These are phyloP conservation scores for Meleagris gallopavo DNA, from an alignment of 2,113 vertebrate genomes.

Conservation along the genomic window DNA sequence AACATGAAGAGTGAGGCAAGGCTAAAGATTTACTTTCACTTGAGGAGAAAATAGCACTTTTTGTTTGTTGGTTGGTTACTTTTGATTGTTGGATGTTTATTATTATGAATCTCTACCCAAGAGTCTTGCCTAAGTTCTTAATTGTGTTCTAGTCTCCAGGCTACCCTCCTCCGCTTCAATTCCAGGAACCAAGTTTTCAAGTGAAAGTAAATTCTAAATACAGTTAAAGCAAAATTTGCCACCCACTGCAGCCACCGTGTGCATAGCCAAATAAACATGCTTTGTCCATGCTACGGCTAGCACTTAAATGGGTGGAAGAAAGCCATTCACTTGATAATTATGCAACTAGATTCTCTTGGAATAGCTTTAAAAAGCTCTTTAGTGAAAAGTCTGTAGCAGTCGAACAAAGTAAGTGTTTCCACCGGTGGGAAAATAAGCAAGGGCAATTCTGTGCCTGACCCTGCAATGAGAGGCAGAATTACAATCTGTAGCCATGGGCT, in stretches of 20 bases:
- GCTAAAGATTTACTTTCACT: not conserved
- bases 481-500: not conserved
- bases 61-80: not conserved
- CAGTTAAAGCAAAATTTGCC: slow-evolving; percentile 33
- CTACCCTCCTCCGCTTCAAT: not conserved
- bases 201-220: slow-evolving; percentile 8
- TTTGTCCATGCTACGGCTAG: slow-evolving; percentile 59
- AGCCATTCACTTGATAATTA: slow-evolving; percentile 64
- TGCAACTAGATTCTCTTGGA: slow-evolving; percentile 57
- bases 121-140: not conserved
- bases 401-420: slow-evolving; percentile 56
- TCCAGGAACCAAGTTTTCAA: slow-evolving; percentile 34
- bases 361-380: slow-evolving; percentile 33
- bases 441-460: not conserved
- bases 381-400: slow-evolving; percentile 32
- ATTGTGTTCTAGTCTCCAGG: not conserved
- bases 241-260: not conserved
- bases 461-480: slow-evolving; percentile 6
- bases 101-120: not conserved
- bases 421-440: slow-evolving; percentile 56
- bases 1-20: not conserved
- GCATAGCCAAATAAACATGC: slow-evolving; percentile 30
- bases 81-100: not conserved
- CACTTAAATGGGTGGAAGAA: slow-evolving; percentile 10
- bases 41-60: not conserved